Evolutionary conservation across 2,797 vertebrate genomes (phyloP), one percentile per base, ranked within the genome.

Genomic region (Tauraco hartlaubi): DNA sequence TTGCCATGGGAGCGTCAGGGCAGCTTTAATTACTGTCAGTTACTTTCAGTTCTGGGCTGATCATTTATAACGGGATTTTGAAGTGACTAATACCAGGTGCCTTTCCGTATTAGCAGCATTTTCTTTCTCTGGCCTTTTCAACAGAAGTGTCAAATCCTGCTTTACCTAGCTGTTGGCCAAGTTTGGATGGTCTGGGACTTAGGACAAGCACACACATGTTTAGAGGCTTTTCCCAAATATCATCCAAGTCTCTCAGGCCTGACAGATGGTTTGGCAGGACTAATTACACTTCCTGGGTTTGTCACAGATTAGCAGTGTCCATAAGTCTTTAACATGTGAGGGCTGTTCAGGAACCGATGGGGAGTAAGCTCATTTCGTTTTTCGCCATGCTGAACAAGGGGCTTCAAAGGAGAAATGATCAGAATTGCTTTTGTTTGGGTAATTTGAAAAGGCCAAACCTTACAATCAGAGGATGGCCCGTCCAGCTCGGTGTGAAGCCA

Each of bases 181-280:
- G 52, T 78, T 71, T 71, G 29, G 69, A 39, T 85, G 80, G 48
- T 66, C 67, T 88, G 91, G 92, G 71, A 67, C 90, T 68, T 67
- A 51, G 77, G 88, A 93, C 77, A 85, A 92, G 80, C 1, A 0
- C 83, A 88, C 77, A 85, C 85, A 58, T 88, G 76, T 96, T 95
- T 46, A 55, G 59, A 61, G 79, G 93, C 55, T 88, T 95, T 93
- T 79, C 90, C 76, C 90, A 96, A 94, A 95, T 96, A 92, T n/a
- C 85, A 63, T 93, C 88, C 91, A 94, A 94, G 77, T 79, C 91
- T 94, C 92, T 82, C 74, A 86, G 90, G 93, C 79, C 81, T 90
- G 83, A 77, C 90, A 95, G 95, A 84, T 95, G 94, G 91, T 88
- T 95, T 90, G 85, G 63, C 85, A 92, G 85, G 73, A 43, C 90